phyloP scores from a whole-genome alignment of 37 sponge, comb jelly and placozoan species.

The Hexactinellida sp. region DNA sequence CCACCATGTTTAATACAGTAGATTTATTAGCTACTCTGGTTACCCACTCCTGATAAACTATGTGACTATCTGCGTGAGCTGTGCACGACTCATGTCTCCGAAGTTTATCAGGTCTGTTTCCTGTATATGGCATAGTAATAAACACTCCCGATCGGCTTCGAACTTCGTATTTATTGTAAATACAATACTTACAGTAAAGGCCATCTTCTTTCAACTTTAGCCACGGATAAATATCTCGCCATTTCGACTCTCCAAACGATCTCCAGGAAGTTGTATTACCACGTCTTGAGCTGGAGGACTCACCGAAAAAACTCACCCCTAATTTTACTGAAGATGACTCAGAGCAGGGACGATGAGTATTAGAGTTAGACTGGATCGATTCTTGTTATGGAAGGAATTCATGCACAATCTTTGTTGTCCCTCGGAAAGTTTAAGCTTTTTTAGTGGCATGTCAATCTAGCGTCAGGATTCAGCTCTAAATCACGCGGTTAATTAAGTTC shows the following conservation, averaged over 20 bases:
- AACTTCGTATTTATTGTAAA: neutral
- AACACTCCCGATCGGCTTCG: constrained; percentile 19
- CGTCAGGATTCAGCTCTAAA: neutral
- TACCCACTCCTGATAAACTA: constrained; percentile 19
- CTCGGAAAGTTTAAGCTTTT: neutral
- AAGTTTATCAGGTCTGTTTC: constrained; percentile 8
- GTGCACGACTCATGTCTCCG: constrained; percentile 7
- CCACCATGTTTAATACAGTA: neutral
- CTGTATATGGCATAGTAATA: constrained; percentile 19
- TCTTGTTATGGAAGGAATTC: neutral
- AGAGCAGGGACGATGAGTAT: neutral
- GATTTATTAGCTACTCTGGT: neutral
- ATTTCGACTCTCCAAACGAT: constrained; percentile 22
- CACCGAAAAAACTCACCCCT: neutral
- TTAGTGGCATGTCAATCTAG: neutral
- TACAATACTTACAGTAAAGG: constrained; percentile 16
- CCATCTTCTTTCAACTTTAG: constrained; percentile 11
- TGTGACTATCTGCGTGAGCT: constrained; percentile 11
- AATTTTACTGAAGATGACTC: neutral
- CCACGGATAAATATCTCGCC: constrained; percentile 21
- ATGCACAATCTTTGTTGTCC: neutral
- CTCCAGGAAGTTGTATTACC: constrained; percentile 17
- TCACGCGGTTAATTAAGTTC: neutral
- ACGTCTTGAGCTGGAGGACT: neutral
- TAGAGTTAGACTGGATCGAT: neutral